phyloP scores from a whole-genome alignment of 2,797 vertebrate species.

The Acrossocheilus wenchowensis region DNA sequence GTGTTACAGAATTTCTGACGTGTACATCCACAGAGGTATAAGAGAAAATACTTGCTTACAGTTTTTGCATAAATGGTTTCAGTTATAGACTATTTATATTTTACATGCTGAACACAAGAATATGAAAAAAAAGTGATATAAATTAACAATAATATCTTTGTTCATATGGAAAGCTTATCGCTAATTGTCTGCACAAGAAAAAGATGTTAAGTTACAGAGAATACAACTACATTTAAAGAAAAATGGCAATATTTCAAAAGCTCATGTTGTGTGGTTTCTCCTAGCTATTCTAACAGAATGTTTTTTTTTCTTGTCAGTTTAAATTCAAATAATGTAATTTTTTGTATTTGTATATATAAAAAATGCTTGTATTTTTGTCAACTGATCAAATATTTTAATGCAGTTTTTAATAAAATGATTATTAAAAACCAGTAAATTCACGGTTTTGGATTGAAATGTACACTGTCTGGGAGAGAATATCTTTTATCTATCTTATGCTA shows the following conservation, averaged over 20 bases:
- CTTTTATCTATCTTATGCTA: neutral
- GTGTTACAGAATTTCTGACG: neutral
- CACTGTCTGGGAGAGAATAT: neutral
- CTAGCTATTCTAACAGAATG: neutral
- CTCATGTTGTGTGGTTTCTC: neutral
- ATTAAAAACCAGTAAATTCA: constrained; percentile 44
- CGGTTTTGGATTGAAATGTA: neutral
- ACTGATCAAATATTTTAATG: constrained; percentile 69
- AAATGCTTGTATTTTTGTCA: constrained; percentile 72
- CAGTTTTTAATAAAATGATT: constrained; percentile 80
- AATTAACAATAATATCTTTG: constrained; percentile 19
- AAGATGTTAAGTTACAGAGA: constrained; percentile 6
- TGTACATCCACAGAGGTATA: neutral
- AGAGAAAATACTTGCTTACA: neutral
- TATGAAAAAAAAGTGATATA: neutral
- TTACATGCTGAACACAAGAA: neutral
- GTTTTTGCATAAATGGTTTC: neutral
- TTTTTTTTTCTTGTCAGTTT: neutral
- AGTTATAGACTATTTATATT: neutral
- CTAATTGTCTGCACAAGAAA: constrained; percentile 27
- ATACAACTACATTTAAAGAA: neutral
- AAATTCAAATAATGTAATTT: constrained; percentile 53
- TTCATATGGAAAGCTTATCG: constrained; percentile 21
- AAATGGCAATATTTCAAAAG: neutral
- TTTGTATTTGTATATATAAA: constrained; percentile 81